A percentile compares a stretch with the other conserved stretches of the same genome.
Evolutionary conservation across 1,140 invertebrate species (phyloP).

Genomic region (Holotrichia oblita): DNA sequence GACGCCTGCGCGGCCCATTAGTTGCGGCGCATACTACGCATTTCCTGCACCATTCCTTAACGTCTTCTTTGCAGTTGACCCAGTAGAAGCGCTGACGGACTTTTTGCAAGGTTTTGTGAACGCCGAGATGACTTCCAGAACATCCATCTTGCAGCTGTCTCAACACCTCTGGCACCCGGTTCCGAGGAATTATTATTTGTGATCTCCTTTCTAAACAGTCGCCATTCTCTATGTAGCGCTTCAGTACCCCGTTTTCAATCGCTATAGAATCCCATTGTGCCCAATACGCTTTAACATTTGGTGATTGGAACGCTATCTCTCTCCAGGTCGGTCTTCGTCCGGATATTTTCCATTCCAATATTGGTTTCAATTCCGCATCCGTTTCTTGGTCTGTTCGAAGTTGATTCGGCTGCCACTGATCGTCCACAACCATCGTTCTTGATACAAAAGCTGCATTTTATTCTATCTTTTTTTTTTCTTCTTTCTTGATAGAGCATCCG

Average conservation of each 20-base stretch:
- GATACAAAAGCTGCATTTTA: too few relatives aligned
- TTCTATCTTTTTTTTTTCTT: background rate
- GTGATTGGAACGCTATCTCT: slow-evolving; percentile 9
- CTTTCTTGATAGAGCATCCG: slow-evolving; percentile 46
- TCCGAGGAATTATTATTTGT: slow-evolving; percentile 38
- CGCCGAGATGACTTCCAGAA: slow-evolving; percentile 46
- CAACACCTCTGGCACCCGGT: slow-evolving; percentile 29
- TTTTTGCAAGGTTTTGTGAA: slow-evolving; percentile 43
- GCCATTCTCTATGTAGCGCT: slow-evolving; percentile 40
- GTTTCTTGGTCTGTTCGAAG: background rate
- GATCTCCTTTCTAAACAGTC: background rate
- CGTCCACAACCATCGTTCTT: too few relatives aligned
- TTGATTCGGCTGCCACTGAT: background rate
- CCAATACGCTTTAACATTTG: slow-evolving; percentile 45
- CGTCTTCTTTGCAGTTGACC: slow-evolving; percentile 48
- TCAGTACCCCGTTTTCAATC: slow-evolving; percentile 44
- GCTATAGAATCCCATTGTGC: slow-evolving; percentile 46
- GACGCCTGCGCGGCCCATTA: slow-evolving; percentile 49
- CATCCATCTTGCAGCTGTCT: slow-evolving; percentile 42
- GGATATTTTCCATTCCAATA: background rate
- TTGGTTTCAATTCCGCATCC: slow-evolving; percentile 1
- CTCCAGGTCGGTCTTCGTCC: background rate
- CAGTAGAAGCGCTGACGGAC: slow-evolving; percentile 47
- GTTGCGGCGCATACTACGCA: slow-evolving; percentile 48
- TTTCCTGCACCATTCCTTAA: slow-evolving; percentile 49